These are phyloP conservation scores for Monochamus alternatus DNA, from an alignment of 2,888 invertebrate species.

Conservation along the genomic window DNA sequence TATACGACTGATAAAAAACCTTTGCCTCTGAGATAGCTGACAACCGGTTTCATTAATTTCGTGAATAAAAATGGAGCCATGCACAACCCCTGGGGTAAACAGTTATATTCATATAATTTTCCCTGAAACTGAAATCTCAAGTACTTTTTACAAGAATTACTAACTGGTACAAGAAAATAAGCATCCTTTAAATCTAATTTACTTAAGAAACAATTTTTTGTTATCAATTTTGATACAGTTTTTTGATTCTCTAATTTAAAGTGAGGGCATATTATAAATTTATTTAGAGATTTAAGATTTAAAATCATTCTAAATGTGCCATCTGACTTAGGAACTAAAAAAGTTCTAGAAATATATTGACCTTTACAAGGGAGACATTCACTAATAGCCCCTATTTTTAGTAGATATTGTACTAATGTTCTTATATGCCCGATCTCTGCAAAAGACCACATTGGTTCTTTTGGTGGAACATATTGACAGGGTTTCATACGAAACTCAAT, in stretches of 20 bases:
- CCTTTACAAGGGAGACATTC: slow-evolving; percentile 27
- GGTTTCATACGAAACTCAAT: slow-evolving; percentile 27
- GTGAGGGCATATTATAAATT: slow-evolving; percentile 42
- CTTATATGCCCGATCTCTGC: background rate
- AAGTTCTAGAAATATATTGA: slow-evolving; percentile 43
- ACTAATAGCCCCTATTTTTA: slow-evolving; percentile 39
- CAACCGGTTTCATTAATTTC: slow-evolving; percentile 54
- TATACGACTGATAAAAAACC: slow-evolving; percentile 50
- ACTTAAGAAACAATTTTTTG: too few species aligned
- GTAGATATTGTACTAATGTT: slow-evolving; percentile 20
- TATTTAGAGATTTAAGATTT: slow-evolving; percentile 28
- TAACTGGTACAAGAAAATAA: slow-evolving; percentile 51
- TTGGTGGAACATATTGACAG: slow-evolving; percentile 4
- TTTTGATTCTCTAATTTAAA: slow-evolving; percentile 57
- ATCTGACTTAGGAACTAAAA: slow-evolving; percentile 38
- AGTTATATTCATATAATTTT: slow-evolving; percentile 51
- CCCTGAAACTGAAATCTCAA: slow-evolving; percentile 54
- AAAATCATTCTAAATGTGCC: slow-evolving; percentile 24
- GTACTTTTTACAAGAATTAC: slow-evolving; percentile 46
- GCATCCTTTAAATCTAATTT: slow-evolving; percentile 45
- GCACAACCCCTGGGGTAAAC: slow-evolving; percentile 52
- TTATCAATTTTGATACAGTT: too few species aligned
- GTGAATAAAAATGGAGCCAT: slow-evolving; percentile 55
- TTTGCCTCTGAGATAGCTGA: slow-evolving; percentile 44
- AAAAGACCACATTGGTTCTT: slow-evolving; percentile 19